These are phyloP conservation scores for Myotis davidii DNA, from an alignment of 2,113 vertebrate species.

Conservation along the genomic window DNA sequence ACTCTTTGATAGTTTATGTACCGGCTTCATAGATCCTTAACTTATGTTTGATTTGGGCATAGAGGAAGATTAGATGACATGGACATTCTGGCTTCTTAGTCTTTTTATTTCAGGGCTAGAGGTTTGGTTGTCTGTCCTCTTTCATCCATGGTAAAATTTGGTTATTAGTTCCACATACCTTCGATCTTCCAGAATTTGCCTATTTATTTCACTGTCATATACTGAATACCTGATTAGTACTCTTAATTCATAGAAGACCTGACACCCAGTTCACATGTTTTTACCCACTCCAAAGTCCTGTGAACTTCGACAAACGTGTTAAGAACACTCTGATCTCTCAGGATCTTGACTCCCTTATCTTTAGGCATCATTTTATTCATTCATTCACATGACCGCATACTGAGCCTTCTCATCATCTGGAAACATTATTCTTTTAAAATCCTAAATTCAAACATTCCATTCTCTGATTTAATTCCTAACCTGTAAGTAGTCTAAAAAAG, in stretches of 20 bases:
- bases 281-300: neutral
- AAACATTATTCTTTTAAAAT: neutral
- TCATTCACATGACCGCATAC: neutral
- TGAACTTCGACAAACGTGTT: neutral
- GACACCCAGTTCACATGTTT: neutral
- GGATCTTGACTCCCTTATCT: neutral
- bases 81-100: neutral
- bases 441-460: neutral
- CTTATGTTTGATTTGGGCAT: neutral
- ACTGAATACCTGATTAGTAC: neutral
- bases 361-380: neutral
- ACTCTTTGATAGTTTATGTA: neutral
- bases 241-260: neutral
- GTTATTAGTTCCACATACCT: neutral
- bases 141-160: neutral
- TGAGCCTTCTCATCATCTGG: neutral
- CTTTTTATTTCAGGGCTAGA: neutral
- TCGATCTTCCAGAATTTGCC: neutral
- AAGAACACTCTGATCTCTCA: neutral
- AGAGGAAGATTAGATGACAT: neutral
- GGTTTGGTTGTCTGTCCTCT: neutral
- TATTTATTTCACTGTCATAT: neutral
- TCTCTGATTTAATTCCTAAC: neutral
- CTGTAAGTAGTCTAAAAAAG: neutral
- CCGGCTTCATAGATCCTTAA: neutral